phyloP scores from a whole-genome alignment of 2,888 invertebrate genomes.

The Fragum whitleyi region DNA sequence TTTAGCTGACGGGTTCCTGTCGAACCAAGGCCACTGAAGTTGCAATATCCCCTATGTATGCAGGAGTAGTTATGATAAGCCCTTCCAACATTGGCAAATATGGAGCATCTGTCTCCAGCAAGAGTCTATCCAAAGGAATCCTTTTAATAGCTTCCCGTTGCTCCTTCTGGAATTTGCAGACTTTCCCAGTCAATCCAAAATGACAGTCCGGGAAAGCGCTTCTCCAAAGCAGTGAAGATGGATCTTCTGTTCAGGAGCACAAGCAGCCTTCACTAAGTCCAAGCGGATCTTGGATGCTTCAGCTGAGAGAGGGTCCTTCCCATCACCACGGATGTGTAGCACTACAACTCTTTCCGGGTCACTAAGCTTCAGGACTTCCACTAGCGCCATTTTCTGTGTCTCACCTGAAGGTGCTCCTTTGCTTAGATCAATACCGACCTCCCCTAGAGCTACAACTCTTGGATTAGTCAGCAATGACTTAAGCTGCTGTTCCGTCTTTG shows the following conservation, averaged over 20 bases:
- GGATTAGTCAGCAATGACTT: neutral
- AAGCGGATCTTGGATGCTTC: neutral
- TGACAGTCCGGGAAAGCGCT: neutral
- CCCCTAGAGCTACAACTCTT: too few relatives aligned
- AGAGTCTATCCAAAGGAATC: neutral
- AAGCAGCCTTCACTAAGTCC: neutral
- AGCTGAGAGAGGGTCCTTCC: neutral
- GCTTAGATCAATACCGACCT: neutral
- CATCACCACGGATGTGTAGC: neutral
- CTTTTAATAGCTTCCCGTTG: neutral
- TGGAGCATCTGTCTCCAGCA: neutral
- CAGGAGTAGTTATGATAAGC: neutral
- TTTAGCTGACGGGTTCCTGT: neutral
- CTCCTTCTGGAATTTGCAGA: neutral
- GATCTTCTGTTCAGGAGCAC: constrained; percentile 6
- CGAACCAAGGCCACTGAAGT: neutral
- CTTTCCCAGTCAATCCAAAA: neutral
- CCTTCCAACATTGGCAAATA: neutral
- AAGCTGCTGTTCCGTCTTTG: neutral
- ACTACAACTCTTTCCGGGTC: neutral
- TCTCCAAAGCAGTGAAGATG: neutral
- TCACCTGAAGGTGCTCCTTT: neutral
- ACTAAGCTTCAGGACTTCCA: neutral
- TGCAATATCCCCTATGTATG: neutral
- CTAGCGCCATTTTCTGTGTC: neutral